Evolutionary conservation across 1,140 invertebrate genomes (phyloP).

Genomic region (Rhyacophila brunnea): DNA sequence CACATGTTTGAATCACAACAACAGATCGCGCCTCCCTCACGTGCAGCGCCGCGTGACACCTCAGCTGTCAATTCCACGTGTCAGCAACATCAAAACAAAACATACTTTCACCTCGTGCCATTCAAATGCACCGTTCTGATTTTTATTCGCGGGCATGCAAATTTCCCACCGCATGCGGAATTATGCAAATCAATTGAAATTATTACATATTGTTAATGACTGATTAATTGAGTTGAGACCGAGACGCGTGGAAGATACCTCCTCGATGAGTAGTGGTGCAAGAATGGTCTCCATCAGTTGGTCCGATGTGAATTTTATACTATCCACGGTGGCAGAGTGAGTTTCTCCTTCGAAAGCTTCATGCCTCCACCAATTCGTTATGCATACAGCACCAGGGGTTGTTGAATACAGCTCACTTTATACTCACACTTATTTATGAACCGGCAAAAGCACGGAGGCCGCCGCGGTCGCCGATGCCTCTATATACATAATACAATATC

Average conservation of each 20-base stretch:
- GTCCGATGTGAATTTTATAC: conserved; percentile 54
- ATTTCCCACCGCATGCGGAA: too few species aligned
- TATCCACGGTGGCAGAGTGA: conserved; percentile 46
- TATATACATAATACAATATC: conserved; percentile 58
- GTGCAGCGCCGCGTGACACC: conserved; percentile 7
- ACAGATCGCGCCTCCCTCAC: neutral
- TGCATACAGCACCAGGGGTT: conserved; percentile 60
- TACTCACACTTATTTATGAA: conserved; percentile 57
- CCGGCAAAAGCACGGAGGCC: conserved; percentile 58
- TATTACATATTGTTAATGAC: neutral
- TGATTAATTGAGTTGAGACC: neutral
- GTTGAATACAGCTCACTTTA: conserved; percentile 54
- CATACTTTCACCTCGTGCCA: conserved; percentile 11
- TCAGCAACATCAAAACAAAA: conserved; percentile 1
- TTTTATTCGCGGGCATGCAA: neutral
- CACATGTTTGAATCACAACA: too few species aligned
- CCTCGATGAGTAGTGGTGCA: conserved; percentile 27
- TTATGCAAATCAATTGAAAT: neutral
- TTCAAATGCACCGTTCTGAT: neutral
- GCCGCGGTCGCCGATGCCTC: conserved; percentile 50
- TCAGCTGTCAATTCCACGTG: conserved; percentile 21
- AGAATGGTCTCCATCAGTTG: conserved; percentile 33
- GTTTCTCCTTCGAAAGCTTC: conserved; percentile 50
- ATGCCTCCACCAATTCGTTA: conserved; percentile 54
- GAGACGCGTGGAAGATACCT: conserved; percentile 9